Base-by-base conservation (phyloP, 1,140 invertebrate species). In the Drosophila punjabiensis region DNA sequence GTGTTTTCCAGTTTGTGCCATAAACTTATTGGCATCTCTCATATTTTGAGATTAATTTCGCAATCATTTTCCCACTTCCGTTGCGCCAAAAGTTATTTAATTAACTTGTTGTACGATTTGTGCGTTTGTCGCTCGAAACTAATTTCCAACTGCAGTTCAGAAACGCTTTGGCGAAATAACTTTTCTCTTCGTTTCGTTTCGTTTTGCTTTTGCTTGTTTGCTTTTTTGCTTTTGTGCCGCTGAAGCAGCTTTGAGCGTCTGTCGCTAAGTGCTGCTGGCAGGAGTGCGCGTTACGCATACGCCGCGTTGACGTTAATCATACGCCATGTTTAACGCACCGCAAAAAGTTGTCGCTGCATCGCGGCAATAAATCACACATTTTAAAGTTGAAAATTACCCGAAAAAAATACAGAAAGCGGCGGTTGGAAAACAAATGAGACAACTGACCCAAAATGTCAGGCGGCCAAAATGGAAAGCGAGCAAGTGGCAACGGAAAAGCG, bases 391-490 rank as follows among this genome's bases (percentile, higher is more conserved):
- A 77, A 74, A 59, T 62, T 78, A 16, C 13, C 24, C 24, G n/a
- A 60, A 41, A 16, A 24, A 10, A 50, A 30, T n/a, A 5, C 4
- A 5, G 32, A 3, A 24, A 53, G 48, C 41, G 58, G 56, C 56
- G 32, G 67, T 60, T 71, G 47, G 61, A 85, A 90, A 87, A 90
- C 75, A 82, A 91, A 90, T 90, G 87, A 81, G 76, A 86, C 86
- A 80, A 81, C 82, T 90, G 86, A 90, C 86, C 86, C 63, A 91
- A 90, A 90, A 90, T 89, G 82, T 86, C 87, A 84, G 79, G 52
- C 41, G 65, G 30, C 47, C 35, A 69, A 70, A 50, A 69, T 35
- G 66, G 48, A 45, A 70, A 69, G 30, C 67, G 30, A 13, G 30
- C 55, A 14, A 60, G 35, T 56, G 30, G 58, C 35, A 63, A 78